A percentile compares a stretch with the other conserved stretches of the same genome.
Conservation (phyloP, 2,113 vertebrate genomes). For the Aspiorhynchus laticeps region DNA sequence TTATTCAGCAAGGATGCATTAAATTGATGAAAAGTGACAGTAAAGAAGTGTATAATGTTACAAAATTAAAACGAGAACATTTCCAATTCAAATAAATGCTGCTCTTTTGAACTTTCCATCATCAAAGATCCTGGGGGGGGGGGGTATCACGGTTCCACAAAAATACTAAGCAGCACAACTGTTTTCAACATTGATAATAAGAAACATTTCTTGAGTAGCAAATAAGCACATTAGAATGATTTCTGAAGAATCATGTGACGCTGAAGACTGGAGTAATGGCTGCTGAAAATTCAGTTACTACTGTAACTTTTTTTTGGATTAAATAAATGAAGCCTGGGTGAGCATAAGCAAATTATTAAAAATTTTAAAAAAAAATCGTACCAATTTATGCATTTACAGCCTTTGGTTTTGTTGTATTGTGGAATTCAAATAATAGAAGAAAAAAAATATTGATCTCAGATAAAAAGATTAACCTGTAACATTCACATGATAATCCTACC, state of each 20-base stretch:
- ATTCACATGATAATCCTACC: slow-evolving; percentile 71
- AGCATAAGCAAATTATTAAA: neutral
- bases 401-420: neutral
- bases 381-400: neutral
- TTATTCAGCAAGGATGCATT: no score
- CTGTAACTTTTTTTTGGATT: neutral
- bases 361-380: neutral
- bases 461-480: neutral
- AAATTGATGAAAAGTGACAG: neutral
- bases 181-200: neutral
- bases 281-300: neutral
- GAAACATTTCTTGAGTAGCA: neutral
- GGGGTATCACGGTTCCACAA: neutral
- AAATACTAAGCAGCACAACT: neutral
- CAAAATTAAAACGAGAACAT: no score
- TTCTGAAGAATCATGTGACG: neutral
- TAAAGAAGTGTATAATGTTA: no score
- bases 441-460: neutral
- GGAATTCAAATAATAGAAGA: neutral
- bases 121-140: neutral
- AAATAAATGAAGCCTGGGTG: neutral
- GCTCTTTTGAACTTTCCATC: neutral
- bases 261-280: neutral
- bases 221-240: neutral
- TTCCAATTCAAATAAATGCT: neutral